Conservation (phyloP, 1,140 invertebrate genomes). For the silkworm (Bombyx mori) region DNA sequence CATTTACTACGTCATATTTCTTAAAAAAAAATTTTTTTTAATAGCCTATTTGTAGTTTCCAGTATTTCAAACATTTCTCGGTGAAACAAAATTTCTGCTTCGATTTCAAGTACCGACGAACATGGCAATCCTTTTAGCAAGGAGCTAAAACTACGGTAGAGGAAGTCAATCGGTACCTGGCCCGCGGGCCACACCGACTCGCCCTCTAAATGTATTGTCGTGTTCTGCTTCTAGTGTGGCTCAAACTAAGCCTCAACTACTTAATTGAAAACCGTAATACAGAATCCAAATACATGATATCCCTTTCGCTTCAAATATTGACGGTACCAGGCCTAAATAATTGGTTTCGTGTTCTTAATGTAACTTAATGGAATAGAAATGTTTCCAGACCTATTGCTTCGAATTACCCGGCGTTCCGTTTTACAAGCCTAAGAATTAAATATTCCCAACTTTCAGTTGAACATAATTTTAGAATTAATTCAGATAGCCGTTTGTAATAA, state of each 20-base stretch:
- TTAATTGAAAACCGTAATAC: constrained; percentile 63
- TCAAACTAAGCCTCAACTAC: constrained; percentile 54
- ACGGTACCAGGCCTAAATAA: constrained; percentile 31
- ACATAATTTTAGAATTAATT: constrained; percentile 42
- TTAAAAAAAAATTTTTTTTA: background rate
- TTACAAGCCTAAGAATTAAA: background rate
- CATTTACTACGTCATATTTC: no score
- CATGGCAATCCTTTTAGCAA: constrained; percentile 62
- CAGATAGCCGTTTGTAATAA: constrained; percentile 61
- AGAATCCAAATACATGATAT: constrained; percentile 51
- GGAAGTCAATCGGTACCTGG: constrained; percentile 39
- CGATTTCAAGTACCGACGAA: constrained; percentile 39
- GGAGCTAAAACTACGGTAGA: constrained; percentile 42
- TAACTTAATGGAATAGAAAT: constrained; percentile 15
- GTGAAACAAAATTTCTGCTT: constrained; percentile 4
- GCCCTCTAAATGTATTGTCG: constrained; percentile 59
- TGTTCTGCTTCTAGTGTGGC: constrained; percentile 40
- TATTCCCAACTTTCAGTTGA: background rate
- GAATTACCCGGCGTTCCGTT: constrained; percentile 1
- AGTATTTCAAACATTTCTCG: background rate
- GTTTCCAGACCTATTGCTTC: no score
- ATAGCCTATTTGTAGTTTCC: background rate
- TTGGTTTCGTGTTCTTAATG: constrained; percentile 19
- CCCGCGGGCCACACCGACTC: constrained; percentile 25
- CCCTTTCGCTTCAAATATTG: constrained; percentile 42